phyloP scores from a whole-genome alignment of 2,888 invertebrate species.

The Leptinotarsa juncta region DNA sequence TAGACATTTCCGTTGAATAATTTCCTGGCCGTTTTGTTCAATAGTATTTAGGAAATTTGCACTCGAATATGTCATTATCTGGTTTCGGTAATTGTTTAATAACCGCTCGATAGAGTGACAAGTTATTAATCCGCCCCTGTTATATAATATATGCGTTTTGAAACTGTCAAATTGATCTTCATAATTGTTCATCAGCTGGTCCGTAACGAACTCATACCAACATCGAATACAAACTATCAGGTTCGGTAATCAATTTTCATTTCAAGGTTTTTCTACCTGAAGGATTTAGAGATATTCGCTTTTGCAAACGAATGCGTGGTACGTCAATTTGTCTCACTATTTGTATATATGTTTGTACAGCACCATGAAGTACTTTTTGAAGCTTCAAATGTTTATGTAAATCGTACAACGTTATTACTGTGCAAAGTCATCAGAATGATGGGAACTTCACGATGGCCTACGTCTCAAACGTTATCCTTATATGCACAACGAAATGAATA shows the following conservation, averaged over 20 bases:
- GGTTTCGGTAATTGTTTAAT: slow-evolving; percentile 1
- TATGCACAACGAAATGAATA: slow-evolving; percentile 30
- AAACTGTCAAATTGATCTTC: neutral
- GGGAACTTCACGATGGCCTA: slow-evolving; percentile 15
- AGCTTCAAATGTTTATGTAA: slow-evolving; percentile 4
- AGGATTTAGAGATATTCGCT: slow-evolving; percentile 1
- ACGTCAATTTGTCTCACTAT: slow-evolving; percentile 10
- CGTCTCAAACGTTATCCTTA: slow-evolving; percentile 22
- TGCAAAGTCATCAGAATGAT: slow-evolving; percentile 12
- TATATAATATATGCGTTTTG: slow-evolving; percentile 10
- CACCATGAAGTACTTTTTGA: slow-evolving; percentile 9
- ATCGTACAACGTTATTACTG: slow-evolving; percentile 6
- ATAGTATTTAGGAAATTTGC: too few species aligned
- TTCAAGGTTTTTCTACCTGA: slow-evolving; percentile 10
- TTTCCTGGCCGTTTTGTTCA: too few species aligned
- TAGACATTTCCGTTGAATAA: too few species aligned
- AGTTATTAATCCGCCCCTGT: neutral
- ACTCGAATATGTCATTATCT: neutral
- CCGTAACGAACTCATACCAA: slow-evolving; percentile 1
- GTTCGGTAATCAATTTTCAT: neutral
- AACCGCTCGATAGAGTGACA: slow-evolving; percentile 6
- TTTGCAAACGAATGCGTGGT: neutral
- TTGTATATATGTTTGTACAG: slow-evolving; percentile 7
- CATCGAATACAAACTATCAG: slow-evolving; percentile 1
- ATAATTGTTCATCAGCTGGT: slow-evolving; percentile 3